These are phyloP conservation scores for Caradrina clavipalpis DNA, from an alignment of 2,888 invertebrate genomes.

Conservation along the genomic window DNA sequence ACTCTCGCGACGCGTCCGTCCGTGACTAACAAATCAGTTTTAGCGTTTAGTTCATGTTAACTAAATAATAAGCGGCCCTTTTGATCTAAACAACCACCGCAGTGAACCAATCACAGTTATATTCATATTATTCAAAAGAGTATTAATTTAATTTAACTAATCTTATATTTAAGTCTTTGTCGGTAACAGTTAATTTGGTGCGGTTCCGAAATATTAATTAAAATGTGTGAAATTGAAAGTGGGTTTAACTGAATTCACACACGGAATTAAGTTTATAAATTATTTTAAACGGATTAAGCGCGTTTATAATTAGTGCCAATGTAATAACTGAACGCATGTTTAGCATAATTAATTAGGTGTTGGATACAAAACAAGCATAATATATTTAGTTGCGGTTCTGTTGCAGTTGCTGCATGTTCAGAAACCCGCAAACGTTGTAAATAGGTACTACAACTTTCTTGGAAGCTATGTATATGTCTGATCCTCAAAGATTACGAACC, in stretches of 20 bases:
- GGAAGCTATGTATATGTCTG: too few relatives aligned
- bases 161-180: slow-evolving; percentile 59
- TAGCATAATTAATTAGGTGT: slow-evolving; percentile 7
- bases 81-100: slow-evolving; percentile 63
- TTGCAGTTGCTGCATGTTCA: too few relatives aligned
- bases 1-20: slow-evolving; percentile 49
- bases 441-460: too few relatives aligned
- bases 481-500: too few relatives aligned
- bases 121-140: slow-evolving; percentile 58
- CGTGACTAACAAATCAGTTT: slow-evolving; percentile 71
- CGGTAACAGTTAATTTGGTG: slow-evolving; percentile 54
- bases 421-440: too few relatives aligned
- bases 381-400: too few relatives aligned
- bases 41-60: slow-evolving; percentile 68
- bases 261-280: slow-evolving; percentile 38
- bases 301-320: slow-evolving; percentile 37
- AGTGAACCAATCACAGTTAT: slow-evolving; percentile 57
- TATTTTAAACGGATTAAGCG: slow-evolving; percentile 31
- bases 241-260: slow-evolving; percentile 55
- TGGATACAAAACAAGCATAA: neutral
- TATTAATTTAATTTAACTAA: slow-evolving; percentile 63
- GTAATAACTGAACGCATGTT: slow-evolving; percentile 12
- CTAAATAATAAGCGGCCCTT: slow-evolving; percentile 65
- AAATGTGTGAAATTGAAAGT: slow-evolving; percentile 53
- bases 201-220: slow-evolving; percentile 57